Evolutionary conservation across 2,888 invertebrate genomes (phyloP).

Genomic region (Horisme vitalbata): DNA sequence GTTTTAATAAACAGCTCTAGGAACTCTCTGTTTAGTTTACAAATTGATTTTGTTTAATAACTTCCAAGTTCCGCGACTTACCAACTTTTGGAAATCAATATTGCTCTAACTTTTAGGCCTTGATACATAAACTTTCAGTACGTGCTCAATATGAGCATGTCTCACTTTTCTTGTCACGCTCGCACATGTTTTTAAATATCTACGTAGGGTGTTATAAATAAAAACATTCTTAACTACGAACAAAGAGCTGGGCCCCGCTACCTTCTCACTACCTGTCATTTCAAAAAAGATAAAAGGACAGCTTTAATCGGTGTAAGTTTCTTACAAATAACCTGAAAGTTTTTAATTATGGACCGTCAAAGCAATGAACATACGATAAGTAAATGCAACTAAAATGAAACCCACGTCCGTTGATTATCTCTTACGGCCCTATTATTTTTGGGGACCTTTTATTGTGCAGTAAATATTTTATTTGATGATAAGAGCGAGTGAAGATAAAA

Average conservation of each 20-base stretch:
- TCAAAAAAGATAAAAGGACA: no score
- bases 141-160: no score
- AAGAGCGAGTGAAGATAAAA: slow-evolving; percentile 71
- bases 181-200: no score
- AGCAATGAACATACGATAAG: slow-evolving; percentile 17
- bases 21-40: slow-evolving; percentile 34
- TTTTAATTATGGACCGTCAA: slow-evolving; percentile 24
- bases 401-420: slow-evolving; percentile 58
- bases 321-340: slow-evolving; percentile 17
- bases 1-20: slow-evolving; percentile 44
- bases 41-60: slow-evolving; percentile 37
- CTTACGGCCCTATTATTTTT: slow-evolving; percentile 72
- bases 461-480: slow-evolving; percentile 78
- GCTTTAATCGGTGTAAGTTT: no score
- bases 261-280: no score
- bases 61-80: slow-evolving; percentile 30
- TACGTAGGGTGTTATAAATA: no score
- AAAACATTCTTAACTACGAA: no score
- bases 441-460: slow-evolving; percentile 73
- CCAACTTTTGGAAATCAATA: slow-evolving; percentile 30
- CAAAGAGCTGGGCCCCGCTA: no score
- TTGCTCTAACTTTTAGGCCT: slow-evolving; percentile 16
- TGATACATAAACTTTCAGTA: background rate
- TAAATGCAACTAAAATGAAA: slow-evolving; percentile 31
- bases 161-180: no score